Evolutionary conservation across 2,797 vertebrate genomes (phyloP), one percentile per base, ranked within the genome.

Genomic region (Mycteria americana): DNA sequence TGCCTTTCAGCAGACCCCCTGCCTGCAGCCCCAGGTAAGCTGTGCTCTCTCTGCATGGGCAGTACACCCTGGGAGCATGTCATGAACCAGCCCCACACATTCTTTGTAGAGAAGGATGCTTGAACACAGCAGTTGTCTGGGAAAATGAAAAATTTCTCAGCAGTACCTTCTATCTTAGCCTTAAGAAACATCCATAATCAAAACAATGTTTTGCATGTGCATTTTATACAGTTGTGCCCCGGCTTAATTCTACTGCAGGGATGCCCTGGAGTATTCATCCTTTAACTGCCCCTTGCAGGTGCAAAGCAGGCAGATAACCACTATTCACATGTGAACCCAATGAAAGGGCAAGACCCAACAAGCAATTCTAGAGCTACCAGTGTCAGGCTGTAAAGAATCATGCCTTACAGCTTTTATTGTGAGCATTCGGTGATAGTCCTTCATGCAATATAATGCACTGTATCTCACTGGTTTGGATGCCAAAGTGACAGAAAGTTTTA

Each of bases 391-490:
- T 28, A 35, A 31, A 35, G 22, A 28, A 25, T 15, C 25, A 19
- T 1, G 5, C 30, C 25, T 19, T 31, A 28, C 22, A 8, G 19
- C 28, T 37, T 33, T 14, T 39, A 8, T 9, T 15, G 27, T 14
- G 21, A n/a, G 59, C 46, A 8, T 28, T 17, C 3, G 1, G 18
- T 2, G 7, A 50, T 6, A 31, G 22, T 7, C 33, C 51, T 65
- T 51, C 11, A 33, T 9, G n/a, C 27, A 13, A 2, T 6, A 6
- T 3, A 39, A 24, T 2, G 2, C 27, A 4, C 2, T 7, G 16
- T 14, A 14, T n/a, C 13, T 33, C 73, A 8, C 21, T 18, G 31
- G 22, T 19, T 25, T 30, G 24, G 19, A n/a, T 10, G 24, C 24
- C 62, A 30, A 77, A 88, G 37, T 2, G 60, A 48, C 37, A 13